Conservation (phyloP, 2,113 vertebrate species). For the Cervus canadensis region DNA sequence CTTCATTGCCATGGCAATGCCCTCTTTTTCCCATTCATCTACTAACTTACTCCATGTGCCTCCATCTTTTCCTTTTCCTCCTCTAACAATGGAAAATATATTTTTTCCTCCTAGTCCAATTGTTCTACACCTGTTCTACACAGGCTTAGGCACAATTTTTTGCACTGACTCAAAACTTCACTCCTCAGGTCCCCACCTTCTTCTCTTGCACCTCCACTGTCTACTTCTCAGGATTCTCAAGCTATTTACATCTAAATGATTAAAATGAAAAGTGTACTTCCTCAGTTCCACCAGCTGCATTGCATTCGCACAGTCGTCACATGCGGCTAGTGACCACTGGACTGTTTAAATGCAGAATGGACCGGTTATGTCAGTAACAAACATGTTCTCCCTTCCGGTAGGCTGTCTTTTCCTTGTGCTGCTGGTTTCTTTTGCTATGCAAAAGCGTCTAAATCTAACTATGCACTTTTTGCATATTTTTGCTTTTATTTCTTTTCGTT, state of each 20-base stretch:
- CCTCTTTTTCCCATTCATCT: not conserved
- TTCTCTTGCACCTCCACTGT: no score
- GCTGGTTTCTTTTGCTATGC: not conserved
- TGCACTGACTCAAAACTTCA: not conserved
- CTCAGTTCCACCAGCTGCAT: not conserved
- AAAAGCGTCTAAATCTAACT: not conserved
- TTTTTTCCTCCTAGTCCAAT: not conserved
- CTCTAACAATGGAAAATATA: not conserved
- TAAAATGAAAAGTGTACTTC: not conserved
- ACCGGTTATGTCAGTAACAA: not conserved
- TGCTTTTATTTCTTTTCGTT: not conserved
- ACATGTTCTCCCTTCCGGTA: not conserved
- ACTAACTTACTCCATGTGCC: not conserved
- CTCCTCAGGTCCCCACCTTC: not conserved
- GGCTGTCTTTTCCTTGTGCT: not conserved
- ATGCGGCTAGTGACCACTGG: not conserved
- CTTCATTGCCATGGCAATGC: not conserved
- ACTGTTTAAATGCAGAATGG: not conserved
- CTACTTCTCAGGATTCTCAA: not conserved
- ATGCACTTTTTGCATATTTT: not conserved
- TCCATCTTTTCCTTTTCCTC: not conserved
- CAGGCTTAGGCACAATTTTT: not conserved
- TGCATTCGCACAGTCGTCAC: not conserved
- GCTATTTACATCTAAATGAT: not conserved
- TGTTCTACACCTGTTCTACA: not conserved